phyloP scores from a whole-genome alignment of 2,797 vertebrate genomes.

The Brachymystax lenok region DNA sequence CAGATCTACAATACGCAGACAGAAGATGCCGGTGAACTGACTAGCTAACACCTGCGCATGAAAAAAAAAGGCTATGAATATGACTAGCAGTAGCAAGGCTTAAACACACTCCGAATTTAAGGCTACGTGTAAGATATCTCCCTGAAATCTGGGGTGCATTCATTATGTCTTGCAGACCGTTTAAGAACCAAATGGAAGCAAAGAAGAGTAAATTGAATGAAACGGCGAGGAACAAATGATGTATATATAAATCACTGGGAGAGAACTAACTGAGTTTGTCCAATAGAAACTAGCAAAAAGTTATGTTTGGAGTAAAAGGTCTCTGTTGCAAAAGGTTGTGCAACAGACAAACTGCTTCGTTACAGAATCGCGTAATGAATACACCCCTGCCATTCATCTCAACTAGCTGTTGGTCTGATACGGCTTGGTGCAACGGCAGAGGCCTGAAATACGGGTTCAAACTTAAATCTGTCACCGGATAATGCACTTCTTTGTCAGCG shows the following conservation, averaged over 20 bases:
- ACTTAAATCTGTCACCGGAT: background rate
- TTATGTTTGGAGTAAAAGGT: no score
- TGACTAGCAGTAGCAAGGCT: background rate
- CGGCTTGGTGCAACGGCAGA: background rate
- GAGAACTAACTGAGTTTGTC: no score
- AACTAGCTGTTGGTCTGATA: constrained; percentile 18
- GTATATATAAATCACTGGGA: no score
- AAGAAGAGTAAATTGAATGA: no score
- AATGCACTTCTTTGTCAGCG: background rate
- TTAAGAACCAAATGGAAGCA: no score
- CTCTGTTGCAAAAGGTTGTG: no score
- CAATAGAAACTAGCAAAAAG: no score
- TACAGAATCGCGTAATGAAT: background rate
- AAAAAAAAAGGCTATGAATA: background rate
- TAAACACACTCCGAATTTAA: background rate
- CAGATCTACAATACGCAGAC: no score
- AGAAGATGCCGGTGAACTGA: background rate
- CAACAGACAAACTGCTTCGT: background rate
- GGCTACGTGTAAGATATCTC: background rate
- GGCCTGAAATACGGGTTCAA: background rate
- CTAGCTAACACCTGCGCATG: background rate
- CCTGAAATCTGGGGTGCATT: background rate
- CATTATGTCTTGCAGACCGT: background rate
- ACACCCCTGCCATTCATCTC: background rate
- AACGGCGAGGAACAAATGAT: no score